Base-by-base conservation (phyloP, 1,140 invertebrate genomes). In the Anoplophora glabripennis region DNA sequence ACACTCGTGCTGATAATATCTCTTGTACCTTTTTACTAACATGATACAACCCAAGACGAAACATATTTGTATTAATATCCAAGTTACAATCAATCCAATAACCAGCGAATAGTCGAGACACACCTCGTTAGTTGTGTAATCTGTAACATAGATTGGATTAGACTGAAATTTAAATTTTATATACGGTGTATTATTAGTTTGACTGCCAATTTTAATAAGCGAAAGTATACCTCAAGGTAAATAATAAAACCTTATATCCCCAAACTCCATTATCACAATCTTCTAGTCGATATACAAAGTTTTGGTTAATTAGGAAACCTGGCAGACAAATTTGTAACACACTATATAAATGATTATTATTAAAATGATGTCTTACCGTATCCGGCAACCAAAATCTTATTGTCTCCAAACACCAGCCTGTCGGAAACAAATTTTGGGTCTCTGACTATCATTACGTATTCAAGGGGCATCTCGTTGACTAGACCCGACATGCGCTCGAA, bases 361-460 rank as follows among this genome's bases (percentile, higher is more conserved):
- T 4, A 47, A 15, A n/a, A 47, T 45, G 3, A 34, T 4, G 3
- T n/a, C 4, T 69, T 68, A 77, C 75, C 78, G 47, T 77, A 78
- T 52, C 79, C 78, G 0, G 78, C 78, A 17, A 80, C 76, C 14
- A 81, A 61, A 53, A 80, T 67, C 49, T 75, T 74, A 14, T 76
- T 74, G 28, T 80, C 77, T 1, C 78, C 78, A 48, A 77, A 75
- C 45, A 80, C 60, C 4, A 76, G 71, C 55, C 72, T 74, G 42
- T 80, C 77, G 17, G 72, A 62, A 9, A 54, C 44, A 61, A 70
- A 51, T 65, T 66, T 66, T 62, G 74, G 66, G 7, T 77, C 74
- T 36, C 75, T 71, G 1, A 80, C 79, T 4, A 75, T 67, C 12
- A 80, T 70, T 36, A 78, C 69, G 52, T 76, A 76, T 64, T 80